These are phyloP conservation scores for Gerris buenoi DNA, from an alignment of 1,140 invertebrate genomes.

Conservation along the genomic window DNA sequence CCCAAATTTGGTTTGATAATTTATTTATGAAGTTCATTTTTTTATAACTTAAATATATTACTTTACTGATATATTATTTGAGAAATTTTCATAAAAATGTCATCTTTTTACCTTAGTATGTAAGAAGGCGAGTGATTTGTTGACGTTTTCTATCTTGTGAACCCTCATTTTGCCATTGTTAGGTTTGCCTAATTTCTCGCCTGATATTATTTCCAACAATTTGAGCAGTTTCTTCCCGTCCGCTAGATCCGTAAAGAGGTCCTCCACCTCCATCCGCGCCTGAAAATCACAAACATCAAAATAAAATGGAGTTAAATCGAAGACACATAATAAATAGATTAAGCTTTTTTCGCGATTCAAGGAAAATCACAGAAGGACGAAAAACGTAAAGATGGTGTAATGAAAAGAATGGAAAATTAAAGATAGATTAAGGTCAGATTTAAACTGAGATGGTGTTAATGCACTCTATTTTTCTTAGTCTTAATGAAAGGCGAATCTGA, in stretches of 20 bases:
- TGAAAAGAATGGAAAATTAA: no score
- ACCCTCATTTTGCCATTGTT: constrained; percentile 95
- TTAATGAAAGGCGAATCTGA: no score
- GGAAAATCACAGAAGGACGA: neutral
- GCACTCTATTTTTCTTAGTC: no score
- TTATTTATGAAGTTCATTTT: no score
- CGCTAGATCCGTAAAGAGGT: constrained; percentile 88
- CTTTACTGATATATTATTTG: no score
- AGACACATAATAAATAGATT: no score
- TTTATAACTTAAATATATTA: no score
- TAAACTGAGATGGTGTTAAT: no score
- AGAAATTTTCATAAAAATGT: no score
- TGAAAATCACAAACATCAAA: constrained; percentile 29
- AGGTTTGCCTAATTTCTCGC: constrained; percentile 89
- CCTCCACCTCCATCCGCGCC: constrained; percentile 90
- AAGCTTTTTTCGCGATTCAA: neutral
- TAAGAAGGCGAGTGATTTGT: constrained; percentile 92
- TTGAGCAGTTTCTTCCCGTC: constrained; percentile 92
- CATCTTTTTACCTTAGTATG: constrained; percentile 72
- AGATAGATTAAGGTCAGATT: no score
- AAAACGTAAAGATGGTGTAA: no score
- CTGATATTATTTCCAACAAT: constrained; percentile 96
- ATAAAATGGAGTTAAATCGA: neutral
- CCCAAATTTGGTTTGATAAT: no score
- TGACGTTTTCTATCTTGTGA: constrained; percentile 98